Conservation (phyloP, 2,113 vertebrate species). For the Hyaena hyaena region DNA sequence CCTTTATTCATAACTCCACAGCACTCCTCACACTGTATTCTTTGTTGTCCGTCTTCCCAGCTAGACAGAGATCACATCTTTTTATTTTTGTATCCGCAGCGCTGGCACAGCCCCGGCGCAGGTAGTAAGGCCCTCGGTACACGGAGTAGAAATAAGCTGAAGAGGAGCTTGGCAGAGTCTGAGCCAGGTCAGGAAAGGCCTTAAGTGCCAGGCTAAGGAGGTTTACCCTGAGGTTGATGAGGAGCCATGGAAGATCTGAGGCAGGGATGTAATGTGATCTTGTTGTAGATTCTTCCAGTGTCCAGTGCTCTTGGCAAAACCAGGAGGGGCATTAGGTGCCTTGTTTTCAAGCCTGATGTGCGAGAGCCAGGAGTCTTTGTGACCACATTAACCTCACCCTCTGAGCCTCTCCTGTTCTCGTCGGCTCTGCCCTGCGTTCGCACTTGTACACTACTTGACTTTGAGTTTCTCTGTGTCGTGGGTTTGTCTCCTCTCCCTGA, state of each 20-base stretch:
- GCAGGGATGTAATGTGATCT: neutral
- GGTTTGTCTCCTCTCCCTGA: neutral
- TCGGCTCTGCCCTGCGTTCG: neutral
- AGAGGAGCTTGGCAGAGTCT: neutral
- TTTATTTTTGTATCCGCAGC: neutral
- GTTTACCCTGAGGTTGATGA: constrained; percentile 3
- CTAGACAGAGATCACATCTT: neutral
- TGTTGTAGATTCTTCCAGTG: neutral
- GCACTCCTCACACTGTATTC: neutral
- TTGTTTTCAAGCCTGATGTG: neutral
- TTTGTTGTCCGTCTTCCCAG: constrained; percentile 16
- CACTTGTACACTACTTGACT: neutral
- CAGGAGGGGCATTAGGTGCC: neutral
- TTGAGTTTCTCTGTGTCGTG: neutral
- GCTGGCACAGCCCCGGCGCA: neutral
- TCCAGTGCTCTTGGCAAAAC: neutral
- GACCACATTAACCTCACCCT: neutral
- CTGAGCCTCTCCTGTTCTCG: neutral
- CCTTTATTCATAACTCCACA: neutral
- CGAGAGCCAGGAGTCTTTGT: neutral
- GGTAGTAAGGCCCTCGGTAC: neutral
- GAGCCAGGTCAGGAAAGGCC: neutral
- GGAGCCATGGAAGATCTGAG: neutral
- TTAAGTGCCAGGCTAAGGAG: neutral
- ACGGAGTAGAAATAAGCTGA: neutral